A percentile compares a stretch with the other conserved stretches of the same genome.
phyloP scores from a whole-genome alignment of 2,113 vertebrate species.

The Megaceryle torquata region DNA sequence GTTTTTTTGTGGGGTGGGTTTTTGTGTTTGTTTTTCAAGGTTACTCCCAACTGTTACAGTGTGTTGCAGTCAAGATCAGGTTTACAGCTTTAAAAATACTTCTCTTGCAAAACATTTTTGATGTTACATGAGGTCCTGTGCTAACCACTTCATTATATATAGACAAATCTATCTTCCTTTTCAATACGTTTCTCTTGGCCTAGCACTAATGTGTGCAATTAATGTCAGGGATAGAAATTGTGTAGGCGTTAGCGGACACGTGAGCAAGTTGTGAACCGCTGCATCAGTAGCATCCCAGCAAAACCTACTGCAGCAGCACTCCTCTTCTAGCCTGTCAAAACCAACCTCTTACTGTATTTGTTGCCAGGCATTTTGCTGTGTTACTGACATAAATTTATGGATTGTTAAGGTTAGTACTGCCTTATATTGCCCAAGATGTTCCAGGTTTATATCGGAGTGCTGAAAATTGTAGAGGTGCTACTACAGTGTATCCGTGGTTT shows the following conservation, averaged over 20 bases:
- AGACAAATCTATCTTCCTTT: background rate
- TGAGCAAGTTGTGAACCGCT: background rate
- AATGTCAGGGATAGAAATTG: accelerated
- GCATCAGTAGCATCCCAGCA: background rate
- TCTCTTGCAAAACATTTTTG: background rate
- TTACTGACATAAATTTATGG: background rate
- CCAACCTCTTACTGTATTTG: background rate
- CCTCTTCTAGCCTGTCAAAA: background rate
- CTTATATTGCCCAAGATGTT: background rate
- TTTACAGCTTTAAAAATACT: background rate
- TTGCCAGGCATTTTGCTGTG: background rate
- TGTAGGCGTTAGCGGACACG: accelerated
- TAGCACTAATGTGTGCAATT: accelerated
- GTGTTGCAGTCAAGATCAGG: background rate
- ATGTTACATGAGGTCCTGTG: background rate
- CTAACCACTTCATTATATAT: background rate
- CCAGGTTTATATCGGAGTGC: background rate
- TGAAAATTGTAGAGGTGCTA: background rate
- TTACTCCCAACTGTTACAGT: background rate
- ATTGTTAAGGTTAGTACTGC: background rate
- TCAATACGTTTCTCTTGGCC: background rate
- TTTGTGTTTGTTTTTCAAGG: background rate
- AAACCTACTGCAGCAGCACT: background rate
- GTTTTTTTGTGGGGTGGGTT: background rate
- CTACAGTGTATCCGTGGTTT: background rate